Base-by-base conservation (phyloP, 2,888 invertebrate genomes). In the Pycnomerus fuliginosus region DNA sequence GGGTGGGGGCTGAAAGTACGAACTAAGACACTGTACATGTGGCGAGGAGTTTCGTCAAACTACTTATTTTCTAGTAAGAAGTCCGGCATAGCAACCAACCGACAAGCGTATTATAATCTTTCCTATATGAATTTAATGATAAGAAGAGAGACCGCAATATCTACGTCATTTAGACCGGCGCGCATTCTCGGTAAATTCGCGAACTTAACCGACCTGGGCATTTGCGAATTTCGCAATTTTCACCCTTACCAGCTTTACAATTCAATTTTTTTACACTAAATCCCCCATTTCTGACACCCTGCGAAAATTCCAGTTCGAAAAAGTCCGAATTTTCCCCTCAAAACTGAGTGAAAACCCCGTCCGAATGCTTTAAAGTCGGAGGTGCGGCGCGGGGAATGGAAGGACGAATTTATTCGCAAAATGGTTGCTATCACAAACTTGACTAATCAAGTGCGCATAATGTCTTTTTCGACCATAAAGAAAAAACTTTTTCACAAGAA, bases 351-450 rank as follows among this genome's bases (percentile, higher is more conserved):
- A 67, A 66, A 67, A 58, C 44, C 24, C 41, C 27, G 33, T 34
- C 31, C 32, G 50, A 66, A 69, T 41, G 42, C 41, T 48, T 34
- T 54, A 58, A 67, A 65, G 69, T 69, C 70, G 68, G 64, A 58
- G 58, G 51, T 41, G 60, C 52, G 57, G 51, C 44, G 60, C 52
- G 60, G 50, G 62, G 61, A 55, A 58, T 52, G 57, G 56, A 62
- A 56, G 62, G 64, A 38, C 43, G 56, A 56, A 53, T 52, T 53
- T 53, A 16, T 12, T n/a, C 20, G 62, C 66, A 70, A 70, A 68
- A 70, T 70, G 70, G 69, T 68, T 61, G 67, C 67, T 60, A 57
- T 60, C 60, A 51, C 52, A 55, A 47, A 52, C 53, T 52, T 47
- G 45, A 46, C 47, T 55, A 53, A 50, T 55, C 36, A 57, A 55